These are phyloP conservation scores for Syrphus vitripennis DNA, from an alignment of 2,888 invertebrate genomes.

Conservation along the genomic window DNA sequence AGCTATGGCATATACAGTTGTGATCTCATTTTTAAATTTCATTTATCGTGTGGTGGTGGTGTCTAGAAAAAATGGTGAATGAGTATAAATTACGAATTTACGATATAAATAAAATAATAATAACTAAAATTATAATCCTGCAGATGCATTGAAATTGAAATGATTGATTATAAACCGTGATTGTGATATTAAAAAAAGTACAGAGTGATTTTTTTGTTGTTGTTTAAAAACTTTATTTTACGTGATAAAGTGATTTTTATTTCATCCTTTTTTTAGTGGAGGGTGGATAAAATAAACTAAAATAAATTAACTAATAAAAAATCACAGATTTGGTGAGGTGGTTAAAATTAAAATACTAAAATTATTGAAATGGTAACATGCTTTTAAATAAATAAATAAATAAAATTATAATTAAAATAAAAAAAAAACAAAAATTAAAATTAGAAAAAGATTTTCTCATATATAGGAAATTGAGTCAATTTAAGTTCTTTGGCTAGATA, in stretches of 20 bases:
- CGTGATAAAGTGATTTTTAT: constrained; percentile 49
- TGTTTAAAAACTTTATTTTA: neutral
- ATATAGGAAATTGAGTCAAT: constrained; percentile 62
- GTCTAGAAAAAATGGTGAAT: constrained; percentile 57
- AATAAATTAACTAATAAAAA: constrained; percentile 3
- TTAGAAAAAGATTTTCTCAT: constrained; percentile 21
- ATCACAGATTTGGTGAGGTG: constrained; percentile 45
- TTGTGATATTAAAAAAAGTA: constrained; percentile 23
- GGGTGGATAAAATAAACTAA: constrained; percentile 32
- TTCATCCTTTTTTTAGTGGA: constrained; percentile 50
- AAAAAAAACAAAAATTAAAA: neutral
- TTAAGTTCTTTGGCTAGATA: constrained; percentile 66
- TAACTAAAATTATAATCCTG: constrained; percentile 41
- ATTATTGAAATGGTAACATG: constrained; percentile 62
- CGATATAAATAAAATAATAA: constrained; percentile 7
- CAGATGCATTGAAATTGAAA: constrained; percentile 56
- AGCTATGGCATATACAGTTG: constrained; percentile 28
- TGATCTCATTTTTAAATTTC: constrained; percentile 23
- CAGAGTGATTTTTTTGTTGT: constrained; percentile 22
- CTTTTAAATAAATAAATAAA: constrained; percentile 39
- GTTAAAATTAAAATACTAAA: constrained; percentile 20
- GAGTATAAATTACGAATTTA: constrained; percentile 22
- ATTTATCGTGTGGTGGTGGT: constrained; percentile 32
- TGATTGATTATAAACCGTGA: constrained; percentile 24
- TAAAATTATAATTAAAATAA: constrained; percentile 26